These are phyloP conservation scores for Trachymyrmex cornetzi DNA, from an alignment of 1,140 invertebrate species.

Conservation along the genomic window DNA sequence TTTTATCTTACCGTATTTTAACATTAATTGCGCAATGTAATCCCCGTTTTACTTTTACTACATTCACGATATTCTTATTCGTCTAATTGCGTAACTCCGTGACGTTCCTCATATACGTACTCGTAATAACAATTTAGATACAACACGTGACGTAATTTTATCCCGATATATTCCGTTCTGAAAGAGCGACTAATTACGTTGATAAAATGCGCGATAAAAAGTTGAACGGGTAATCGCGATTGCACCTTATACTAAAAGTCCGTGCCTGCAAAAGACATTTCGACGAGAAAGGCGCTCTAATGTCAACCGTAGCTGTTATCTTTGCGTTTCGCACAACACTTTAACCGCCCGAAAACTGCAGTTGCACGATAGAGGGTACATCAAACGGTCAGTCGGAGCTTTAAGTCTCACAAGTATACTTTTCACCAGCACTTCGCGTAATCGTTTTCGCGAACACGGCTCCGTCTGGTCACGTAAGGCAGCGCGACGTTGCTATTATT, in stretches of 20 bases:
- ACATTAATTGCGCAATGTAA: constrained; percentile 1
- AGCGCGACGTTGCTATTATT: constrained; percentile 32
- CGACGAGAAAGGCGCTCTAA: neutral
- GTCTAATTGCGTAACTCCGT: constrained; percentile 21
- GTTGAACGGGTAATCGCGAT: constrained; percentile 23
- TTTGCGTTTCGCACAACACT: constrained; percentile 17
- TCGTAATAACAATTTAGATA: constrained; percentile 20
- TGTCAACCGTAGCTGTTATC: constrained; percentile 20
- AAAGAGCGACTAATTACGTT: constrained; percentile 28
- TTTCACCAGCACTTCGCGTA: constrained; percentile 31
- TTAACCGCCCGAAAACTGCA: constrained; percentile 21
- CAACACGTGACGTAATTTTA: neutral
- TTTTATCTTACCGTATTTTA: neutral
- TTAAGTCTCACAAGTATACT: neutral
- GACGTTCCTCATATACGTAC: neutral
- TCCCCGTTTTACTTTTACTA: constrained; percentile 6
- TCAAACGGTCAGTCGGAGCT: constrained; percentile 42
- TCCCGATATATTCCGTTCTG: constrained; percentile 4
- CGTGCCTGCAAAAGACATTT: neutral
- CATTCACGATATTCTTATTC: neutral
- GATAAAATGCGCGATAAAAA: constrained; percentile 28
- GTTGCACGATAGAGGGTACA: constrained; percentile 23
- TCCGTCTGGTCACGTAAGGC: constrained; percentile 41
- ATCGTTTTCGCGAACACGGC: constrained; percentile 43
- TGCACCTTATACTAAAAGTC: neutral